Evolutionary conservation across 2,888 invertebrate genomes (phyloP).

Genomic region (Drosophila buzzatii): DNA sequence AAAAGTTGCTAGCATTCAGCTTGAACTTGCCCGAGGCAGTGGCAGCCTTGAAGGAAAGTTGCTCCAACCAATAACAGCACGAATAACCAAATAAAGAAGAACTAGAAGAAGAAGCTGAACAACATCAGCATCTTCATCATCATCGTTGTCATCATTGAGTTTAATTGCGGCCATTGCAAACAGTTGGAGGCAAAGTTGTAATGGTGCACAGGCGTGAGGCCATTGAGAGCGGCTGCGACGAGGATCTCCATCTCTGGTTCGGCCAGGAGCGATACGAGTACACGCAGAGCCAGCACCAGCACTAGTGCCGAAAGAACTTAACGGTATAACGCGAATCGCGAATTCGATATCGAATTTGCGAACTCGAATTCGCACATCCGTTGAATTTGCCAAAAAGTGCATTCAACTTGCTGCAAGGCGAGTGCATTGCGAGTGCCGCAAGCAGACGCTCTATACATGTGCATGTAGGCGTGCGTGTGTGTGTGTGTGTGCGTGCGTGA

Average conservation of each 20-base stretch:
- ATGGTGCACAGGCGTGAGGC: slow-evolving; percentile 57
- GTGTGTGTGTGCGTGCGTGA: not conserved
- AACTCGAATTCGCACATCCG: not conserved
- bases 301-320: slow-evolving; percentile 4
- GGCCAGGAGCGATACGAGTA: slow-evolving; percentile 65
- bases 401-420: slow-evolving; percentile 62
- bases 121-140: not conserved
- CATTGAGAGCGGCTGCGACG: slow-evolving; percentile 55
- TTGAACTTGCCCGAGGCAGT: slow-evolving; percentile 14
- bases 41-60: slow-evolving; percentile 32
- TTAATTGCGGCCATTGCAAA: slow-evolving; percentile 5
- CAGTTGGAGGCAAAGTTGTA: slow-evolving; percentile 45
- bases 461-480: not conserved
- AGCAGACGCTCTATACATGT: slow-evolving; percentile 7
- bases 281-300: slow-evolving; percentile 69
- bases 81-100: not conserved
- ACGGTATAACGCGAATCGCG: not conserved
- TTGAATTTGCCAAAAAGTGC: slow-evolving; percentile 48
- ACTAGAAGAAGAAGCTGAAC: not conserved
- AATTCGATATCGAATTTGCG: not conserved
- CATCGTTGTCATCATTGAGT: not conserved
- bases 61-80: not conserved
- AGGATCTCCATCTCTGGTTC: slow-evolving; percentile 48
- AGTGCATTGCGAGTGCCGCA: slow-evolving; percentile 2
- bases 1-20: slow-evolving; percentile 19